phyloP scores from a whole-genome alignment of 2,797 vertebrate genomes.

The Cryptoblepharus egeriae region DNA sequence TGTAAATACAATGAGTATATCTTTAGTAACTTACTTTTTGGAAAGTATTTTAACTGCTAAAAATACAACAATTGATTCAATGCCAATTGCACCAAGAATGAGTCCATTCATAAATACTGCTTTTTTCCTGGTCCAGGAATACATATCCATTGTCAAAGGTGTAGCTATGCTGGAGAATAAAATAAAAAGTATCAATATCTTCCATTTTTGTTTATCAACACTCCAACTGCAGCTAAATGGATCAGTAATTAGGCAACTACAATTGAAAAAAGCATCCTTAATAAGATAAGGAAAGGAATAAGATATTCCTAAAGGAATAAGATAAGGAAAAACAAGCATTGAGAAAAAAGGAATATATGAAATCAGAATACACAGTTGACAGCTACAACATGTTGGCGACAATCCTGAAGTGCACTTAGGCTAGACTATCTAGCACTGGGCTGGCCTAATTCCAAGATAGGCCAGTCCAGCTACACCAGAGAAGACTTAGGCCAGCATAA shows the following conservation, averaged over 20 bases:
- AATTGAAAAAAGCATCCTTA: background rate
- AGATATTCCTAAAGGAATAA: no score
- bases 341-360: no score
- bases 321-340: background rate
- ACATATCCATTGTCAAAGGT: constrained; percentile 98
- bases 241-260: background rate
- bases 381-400: no score
- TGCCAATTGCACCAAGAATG: constrained; percentile 89
- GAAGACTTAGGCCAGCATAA: no score
- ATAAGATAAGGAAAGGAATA: no score
- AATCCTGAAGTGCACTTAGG: no score
- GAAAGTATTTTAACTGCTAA: constrained; percentile 87
- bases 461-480: no score
- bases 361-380: no score
- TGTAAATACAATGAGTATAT: constrained; percentile 3
- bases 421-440: no score
- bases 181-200: constrained; percentile 17
- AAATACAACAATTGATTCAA: constrained; percentile 90
- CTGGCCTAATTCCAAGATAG: no score
- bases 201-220: background rate
- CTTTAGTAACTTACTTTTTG: constrained; percentile 78
- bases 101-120: constrained; percentile 93
- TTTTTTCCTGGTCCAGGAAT: constrained; percentile 91
- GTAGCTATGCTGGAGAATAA: constrained; percentile 85
- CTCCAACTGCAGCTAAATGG: background rate